Conservation (phyloP, 1,140 invertebrate species). For the Lepeophtheirus salmonis region DNA sequence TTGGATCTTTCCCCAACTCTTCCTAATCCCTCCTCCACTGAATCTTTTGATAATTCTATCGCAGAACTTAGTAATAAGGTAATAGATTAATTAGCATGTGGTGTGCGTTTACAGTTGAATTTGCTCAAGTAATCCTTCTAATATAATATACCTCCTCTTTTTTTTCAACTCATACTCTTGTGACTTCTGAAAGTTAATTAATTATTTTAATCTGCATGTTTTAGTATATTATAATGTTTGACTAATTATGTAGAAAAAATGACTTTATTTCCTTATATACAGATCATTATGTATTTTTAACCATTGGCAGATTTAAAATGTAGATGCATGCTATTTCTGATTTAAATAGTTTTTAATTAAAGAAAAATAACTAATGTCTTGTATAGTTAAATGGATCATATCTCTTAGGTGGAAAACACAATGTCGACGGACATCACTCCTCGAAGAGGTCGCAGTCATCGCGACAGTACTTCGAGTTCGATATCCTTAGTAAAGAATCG, state of each 20-base stretch:
- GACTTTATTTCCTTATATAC: too few relatives aligned
- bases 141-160: too few relatives aligned
- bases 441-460: not conserved
- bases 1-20: not conserved
- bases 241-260: too few relatives aligned
- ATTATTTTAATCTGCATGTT: too few relatives aligned
- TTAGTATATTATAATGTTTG: too few relatives aligned
- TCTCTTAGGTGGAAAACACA: not conserved
- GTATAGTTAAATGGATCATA: not conserved
- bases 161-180: too few relatives aligned
- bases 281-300: too few relatives aligned
- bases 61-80: not conserved
- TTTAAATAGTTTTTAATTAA: too few relatives aligned
- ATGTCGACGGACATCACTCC: not conserved
- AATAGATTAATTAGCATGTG: not conserved
- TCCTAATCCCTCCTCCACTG: not conserved
- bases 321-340: too few relatives aligned
- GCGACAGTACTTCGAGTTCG: not conserved
- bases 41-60: not conserved
- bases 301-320: too few relatives aligned
- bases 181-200: too few relatives aligned
- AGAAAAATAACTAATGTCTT: too few relatives aligned
- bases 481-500: not conserved
- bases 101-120: not conserved
- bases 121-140: not conserved